Evolutionary conservation across 1,140 invertebrate species (phyloP).

Genomic region (Limonius californicus): DNA sequence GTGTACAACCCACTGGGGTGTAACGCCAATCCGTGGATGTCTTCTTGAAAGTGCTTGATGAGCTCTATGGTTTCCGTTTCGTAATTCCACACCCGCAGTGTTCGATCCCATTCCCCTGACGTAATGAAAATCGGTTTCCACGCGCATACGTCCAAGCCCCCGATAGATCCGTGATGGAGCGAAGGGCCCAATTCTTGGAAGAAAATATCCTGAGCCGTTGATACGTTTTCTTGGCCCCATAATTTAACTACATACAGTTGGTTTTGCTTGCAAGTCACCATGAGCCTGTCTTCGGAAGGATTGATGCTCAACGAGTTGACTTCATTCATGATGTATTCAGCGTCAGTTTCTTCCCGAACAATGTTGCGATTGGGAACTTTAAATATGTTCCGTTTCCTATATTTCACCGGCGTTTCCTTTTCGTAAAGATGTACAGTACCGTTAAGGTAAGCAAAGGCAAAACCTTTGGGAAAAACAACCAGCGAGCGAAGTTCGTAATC

Average conservation of each 20-base stretch:
- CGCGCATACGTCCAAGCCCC: conserved; percentile 73
- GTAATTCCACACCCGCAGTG: conserved; percentile 87
- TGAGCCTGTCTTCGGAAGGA: conserved; percentile 53
- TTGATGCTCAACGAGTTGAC: conserved; percentile 57
- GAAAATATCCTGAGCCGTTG: conserved; percentile 42
- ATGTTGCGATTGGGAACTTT: conserved; percentile 51
- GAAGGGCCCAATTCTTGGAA: conserved; percentile 61
- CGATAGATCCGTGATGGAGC: conserved; percentile 76
- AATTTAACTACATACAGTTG: conserved; percentile 59
- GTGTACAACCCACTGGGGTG: conserved; percentile 84
- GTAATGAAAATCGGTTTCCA: conserved; percentile 89
- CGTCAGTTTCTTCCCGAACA: conserved; percentile 30
- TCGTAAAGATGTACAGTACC: conserved; percentile 65
- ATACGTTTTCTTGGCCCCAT: conserved; percentile 53
- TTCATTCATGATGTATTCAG: conserved; percentile 22
- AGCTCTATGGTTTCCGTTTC: conserved; percentile 73
- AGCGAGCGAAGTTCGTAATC: conserved; percentile 50
- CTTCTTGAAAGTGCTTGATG: conserved; percentile 51
- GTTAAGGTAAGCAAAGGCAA: conserved; percentile 56
- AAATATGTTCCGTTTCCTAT: conserved; percentile 58
- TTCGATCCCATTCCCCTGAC: conserved; percentile 72
- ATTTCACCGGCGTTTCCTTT: conserved; percentile 56
- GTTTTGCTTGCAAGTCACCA: conserved; percentile 60
- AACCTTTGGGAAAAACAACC: conserved; percentile 56
- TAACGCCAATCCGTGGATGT: conserved; percentile 48